Percentiles rank a stretch among this genome's conserved stretches.
Evolutionary conservation across 1,140 invertebrate species (phyloP).

Genomic region (Drosophila pachea): DNA sequence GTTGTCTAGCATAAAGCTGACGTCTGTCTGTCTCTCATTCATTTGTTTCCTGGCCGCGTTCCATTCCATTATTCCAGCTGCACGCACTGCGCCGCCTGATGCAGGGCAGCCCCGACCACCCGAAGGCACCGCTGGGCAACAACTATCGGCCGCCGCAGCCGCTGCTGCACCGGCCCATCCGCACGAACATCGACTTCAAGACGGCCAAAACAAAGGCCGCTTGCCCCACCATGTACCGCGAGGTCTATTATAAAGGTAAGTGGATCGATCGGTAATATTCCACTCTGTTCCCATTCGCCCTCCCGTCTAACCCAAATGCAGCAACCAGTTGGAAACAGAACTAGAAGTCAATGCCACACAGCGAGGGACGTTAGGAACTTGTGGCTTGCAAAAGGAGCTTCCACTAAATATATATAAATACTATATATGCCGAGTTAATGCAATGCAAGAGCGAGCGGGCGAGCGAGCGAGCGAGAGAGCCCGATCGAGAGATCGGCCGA

Average conservation of each 20-base stretch:
- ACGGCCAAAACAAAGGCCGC: slow-evolving; percentile 87
- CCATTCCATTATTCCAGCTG: slow-evolving; percentile 82
- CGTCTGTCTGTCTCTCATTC: not conserved
- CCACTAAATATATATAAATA: slow-evolving; percentile 70
- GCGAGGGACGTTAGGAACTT: slow-evolving; percentile 56
- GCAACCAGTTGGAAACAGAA: slow-evolving; percentile 87
- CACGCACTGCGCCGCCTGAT: slow-evolving; percentile 89
- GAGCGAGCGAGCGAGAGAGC: not conserved
- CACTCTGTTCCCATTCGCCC: not conserved
- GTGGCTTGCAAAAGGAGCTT: slow-evolving; percentile 77
- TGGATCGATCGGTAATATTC: not conserved
- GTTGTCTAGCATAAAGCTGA: not conserved
- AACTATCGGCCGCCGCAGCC: slow-evolving; percentile 94
- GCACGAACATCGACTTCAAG: slow-evolving; percentile 97
- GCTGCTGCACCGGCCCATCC: slow-evolving; percentile 92
- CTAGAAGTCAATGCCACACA: slow-evolving; percentile 68
- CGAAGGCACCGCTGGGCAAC: slow-evolving; percentile 94
- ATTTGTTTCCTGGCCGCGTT: slow-evolving; percentile 12
- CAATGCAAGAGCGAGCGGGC: not conserved
- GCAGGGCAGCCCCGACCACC: slow-evolving; percentile 90
- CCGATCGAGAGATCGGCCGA: not conserved
- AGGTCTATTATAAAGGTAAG: slow-evolving; percentile 91
- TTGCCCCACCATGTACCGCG: slow-evolving; percentile 91
- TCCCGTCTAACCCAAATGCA: slow-evolving; percentile 71
- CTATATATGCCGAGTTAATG: slow-evolving; percentile 16